Evolutionary conservation across 2,888 invertebrate species (phyloP).

Genomic region (Cistogaster globosa): DNA sequence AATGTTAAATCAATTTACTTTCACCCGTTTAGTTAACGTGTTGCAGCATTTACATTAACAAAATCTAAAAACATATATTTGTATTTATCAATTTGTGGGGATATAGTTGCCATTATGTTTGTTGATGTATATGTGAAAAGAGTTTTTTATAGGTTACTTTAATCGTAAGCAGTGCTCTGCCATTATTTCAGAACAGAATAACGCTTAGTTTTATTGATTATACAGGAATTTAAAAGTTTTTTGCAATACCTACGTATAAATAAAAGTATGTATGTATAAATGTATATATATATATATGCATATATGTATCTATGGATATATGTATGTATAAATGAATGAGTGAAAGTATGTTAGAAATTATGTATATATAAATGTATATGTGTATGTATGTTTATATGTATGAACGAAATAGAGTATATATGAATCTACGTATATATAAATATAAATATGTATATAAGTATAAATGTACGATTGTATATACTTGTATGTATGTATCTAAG

Average conservation of each 20-base stretch:
- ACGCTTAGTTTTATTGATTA: not conserved
- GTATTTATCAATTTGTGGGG: too few relatives aligned
- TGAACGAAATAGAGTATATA: too few relatives aligned
- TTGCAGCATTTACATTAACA: too few relatives aligned
- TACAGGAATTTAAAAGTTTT: too few relatives aligned
- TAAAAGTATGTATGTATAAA: not conserved
- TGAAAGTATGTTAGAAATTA: too few relatives aligned
- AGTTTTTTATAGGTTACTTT: not conserved
- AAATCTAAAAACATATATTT: too few relatives aligned
- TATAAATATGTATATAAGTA: not conserved
- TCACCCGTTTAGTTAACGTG: too few relatives aligned
- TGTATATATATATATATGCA: not conserved
- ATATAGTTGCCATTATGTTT: too few relatives aligned
- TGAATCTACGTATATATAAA: not conserved
- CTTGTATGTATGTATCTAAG: not conserved
- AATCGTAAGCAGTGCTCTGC: slow-evolving; percentile 39
- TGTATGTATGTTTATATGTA: not conserved
- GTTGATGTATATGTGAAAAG: too few relatives aligned
- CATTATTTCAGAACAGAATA: slow-evolving; percentile 62
- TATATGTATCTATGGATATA: not conserved
- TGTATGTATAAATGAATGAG: not conserved
- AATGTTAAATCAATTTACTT: not conserved
- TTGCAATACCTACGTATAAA: not conserved
- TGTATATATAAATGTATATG: not conserved
- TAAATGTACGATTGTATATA: not conserved